These are phyloP conservation scores for Saturnia japonica DNA, from an alignment of 2,888 invertebrate genomes.

Conservation along the genomic window DNA sequence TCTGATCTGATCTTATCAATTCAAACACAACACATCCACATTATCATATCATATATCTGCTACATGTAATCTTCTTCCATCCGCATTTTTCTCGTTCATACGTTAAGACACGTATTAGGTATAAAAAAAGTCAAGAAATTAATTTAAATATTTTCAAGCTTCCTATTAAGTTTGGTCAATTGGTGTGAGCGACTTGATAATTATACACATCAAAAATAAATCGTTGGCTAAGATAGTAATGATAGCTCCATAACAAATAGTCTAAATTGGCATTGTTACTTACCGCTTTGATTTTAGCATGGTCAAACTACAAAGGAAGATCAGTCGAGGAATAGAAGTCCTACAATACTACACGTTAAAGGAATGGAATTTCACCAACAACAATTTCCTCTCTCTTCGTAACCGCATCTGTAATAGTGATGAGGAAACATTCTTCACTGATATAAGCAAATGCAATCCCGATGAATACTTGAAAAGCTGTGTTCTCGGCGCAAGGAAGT, in stretches of 20 bases:
- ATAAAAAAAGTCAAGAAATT: too few species aligned
- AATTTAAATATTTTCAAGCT: background rate
- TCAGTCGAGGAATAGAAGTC: constrained; percentile 84
- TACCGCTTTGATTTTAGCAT: constrained; percentile 64
- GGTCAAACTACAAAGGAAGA: constrained; percentile 84
- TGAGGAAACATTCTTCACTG: constrained; percentile 83
- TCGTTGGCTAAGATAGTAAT: too few species aligned
- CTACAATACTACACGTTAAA: constrained; percentile 91
- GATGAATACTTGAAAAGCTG: constrained; percentile 77
- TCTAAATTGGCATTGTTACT: too few species aligned
- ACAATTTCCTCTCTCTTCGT: constrained; percentile 80
- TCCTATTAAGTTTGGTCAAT: background rate
- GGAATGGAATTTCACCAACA: constrained; percentile 89
- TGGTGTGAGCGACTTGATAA: background rate
- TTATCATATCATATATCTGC: too few species aligned
- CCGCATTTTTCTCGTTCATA: too few species aligned
- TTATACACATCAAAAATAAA: background rate
- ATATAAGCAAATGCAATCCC: constrained; percentile 52
- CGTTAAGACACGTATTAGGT: too few species aligned
- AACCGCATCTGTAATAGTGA: constrained; percentile 79
- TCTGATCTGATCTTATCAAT: too few species aligned
- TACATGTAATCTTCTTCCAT: too few species aligned
- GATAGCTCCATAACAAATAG: too few species aligned
- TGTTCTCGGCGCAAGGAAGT: constrained; percentile 90
- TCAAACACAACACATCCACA: too few species aligned